phyloP scores from a whole-genome alignment of 2,113 vertebrate genomes.

The Romanogobio albipinnatus region DNA sequence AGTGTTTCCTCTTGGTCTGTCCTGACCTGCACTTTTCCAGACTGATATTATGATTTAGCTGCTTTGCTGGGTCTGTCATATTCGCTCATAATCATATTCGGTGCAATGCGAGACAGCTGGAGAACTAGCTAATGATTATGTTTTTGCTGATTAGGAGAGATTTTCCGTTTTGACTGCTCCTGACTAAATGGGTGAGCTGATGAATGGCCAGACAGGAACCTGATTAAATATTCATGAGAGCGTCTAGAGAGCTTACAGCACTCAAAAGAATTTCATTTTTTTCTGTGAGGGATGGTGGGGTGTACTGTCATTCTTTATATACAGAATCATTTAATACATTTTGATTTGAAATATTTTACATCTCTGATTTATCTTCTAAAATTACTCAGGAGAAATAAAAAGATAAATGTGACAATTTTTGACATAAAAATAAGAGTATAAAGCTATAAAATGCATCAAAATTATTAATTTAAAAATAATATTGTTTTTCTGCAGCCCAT shows the following conservation, averaged over 20 bases:
- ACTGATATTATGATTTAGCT: conserved; percentile 6
- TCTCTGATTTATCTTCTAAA: background rate
- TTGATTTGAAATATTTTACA: background rate
- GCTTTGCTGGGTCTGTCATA: conserved; percentile 8
- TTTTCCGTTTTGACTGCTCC: conserved; percentile 43
- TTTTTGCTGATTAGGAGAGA: conserved; percentile 49
- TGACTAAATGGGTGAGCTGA: conserved; percentile 46
- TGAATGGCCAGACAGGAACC: conserved; percentile 48
- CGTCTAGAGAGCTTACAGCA: conserved; percentile 23
- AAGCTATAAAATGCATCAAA: background rate
- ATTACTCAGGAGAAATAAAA: background rate
- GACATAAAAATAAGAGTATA: background rate
- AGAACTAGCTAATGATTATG: conserved; percentile 47
- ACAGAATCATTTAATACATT: background rate
- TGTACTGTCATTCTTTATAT: conserved; percentile 38
- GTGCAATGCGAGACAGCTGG: background rate
- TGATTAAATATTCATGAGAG: conserved; percentile 59
- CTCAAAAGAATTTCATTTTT: conserved; percentile 32
- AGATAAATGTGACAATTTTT: background rate
- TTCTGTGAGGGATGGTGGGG: conserved; percentile 1
- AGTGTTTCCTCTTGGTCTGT: conserved; percentile 7
- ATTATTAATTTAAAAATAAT: background rate
- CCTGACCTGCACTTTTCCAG: conserved; percentile 6
- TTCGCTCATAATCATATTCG: conserved; percentile 39
- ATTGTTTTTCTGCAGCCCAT: background rate